Conservation (phyloP, 2,113 vertebrate genomes). For the Hippocampus mohnikei region DNA sequence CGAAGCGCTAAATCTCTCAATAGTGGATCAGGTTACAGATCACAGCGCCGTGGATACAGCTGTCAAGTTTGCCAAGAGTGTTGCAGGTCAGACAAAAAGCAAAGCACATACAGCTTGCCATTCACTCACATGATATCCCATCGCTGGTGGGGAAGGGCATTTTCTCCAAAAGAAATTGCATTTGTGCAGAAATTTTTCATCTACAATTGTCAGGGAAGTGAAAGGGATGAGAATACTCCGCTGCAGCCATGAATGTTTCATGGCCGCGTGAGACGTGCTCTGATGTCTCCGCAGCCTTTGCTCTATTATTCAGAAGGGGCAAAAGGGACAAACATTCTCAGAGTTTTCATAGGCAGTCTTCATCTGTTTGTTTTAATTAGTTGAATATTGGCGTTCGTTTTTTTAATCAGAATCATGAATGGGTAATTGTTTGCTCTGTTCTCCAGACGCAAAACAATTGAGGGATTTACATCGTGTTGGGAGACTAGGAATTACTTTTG, state of each 20-base stretch:
- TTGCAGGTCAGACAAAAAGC: conserved; percentile 75
- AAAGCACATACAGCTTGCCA: conserved; percentile 7
- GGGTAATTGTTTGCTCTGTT: background rate
- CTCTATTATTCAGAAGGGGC: conserved; percentile 69
- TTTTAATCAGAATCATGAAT: conserved; percentile 31
- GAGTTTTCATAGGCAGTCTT: conserved; percentile 60
- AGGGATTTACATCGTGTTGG: background rate
- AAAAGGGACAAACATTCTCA: conserved; percentile 65
- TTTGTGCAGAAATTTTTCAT: conserved; percentile 41
- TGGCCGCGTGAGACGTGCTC: conserved; percentile 64
- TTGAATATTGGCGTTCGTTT: conserved; percentile 12
- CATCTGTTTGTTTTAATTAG: conserved; percentile 20
- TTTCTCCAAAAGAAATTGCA: conserved; percentile 30
- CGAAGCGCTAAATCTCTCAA: conserved; percentile 84
- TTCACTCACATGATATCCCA: background rate
- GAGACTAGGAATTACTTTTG: background rate
- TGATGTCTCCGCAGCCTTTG: conserved; percentile 62
- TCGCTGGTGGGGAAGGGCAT: conserved; percentile 15
- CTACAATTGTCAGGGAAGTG: conserved; percentile 36
- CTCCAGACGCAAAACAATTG: background rate
- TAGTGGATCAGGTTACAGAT: conserved; percentile 82
- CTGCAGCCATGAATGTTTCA: conserved; percentile 67
- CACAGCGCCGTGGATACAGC: conserved; percentile 74
- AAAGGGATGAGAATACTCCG: conserved; percentile 42
- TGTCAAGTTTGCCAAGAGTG: conserved; percentile 74